Conservation (phyloP, 2,888 invertebrate species). For the Yponomeuta cagnagella region DNA sequence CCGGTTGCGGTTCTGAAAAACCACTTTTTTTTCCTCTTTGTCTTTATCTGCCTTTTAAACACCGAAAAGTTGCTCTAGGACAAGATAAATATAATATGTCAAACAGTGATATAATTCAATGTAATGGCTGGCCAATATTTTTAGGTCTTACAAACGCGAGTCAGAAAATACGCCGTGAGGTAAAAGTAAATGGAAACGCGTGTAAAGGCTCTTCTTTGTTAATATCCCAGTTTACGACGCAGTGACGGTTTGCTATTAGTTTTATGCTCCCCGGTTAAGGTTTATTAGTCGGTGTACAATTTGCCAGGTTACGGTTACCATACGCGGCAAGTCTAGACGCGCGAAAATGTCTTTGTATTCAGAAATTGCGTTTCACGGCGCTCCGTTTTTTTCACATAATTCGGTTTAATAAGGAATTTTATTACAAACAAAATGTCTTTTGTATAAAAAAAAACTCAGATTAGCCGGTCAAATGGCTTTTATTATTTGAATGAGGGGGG, state of each 20-base stretch:
- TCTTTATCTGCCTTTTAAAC: too few species aligned
- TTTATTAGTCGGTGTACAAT: slow-evolving; percentile 66
- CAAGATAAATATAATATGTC: too few species aligned
- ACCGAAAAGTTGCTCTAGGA: too few species aligned
- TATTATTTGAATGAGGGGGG: slow-evolving; percentile 47
- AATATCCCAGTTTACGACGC: slow-evolving; percentile 62
- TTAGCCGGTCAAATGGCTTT: slow-evolving; percentile 53
- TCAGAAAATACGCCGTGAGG: too few species aligned
- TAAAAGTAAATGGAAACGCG: slow-evolving; percentile 19
- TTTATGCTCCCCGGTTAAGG: slow-evolving; percentile 64
- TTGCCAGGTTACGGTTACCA: slow-evolving; percentile 59
- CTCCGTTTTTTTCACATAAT: slow-evolving; percentile 1
- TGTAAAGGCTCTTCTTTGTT: slow-evolving; percentile 40
- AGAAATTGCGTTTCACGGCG: slow-evolving; percentile 33
- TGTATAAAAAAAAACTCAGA: slow-evolving; percentile 48
- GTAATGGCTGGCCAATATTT: too few species aligned
- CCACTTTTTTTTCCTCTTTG: too few species aligned
- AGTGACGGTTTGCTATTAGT: slow-evolving; percentile 64
- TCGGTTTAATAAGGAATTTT: slow-evolving; percentile 2
- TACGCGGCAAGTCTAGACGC: slow-evolving; percentile 68
- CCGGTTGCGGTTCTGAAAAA: too few species aligned
- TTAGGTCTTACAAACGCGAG: too few species aligned
- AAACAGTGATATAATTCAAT: too few species aligned
- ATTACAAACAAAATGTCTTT: slow-evolving; percentile 24
- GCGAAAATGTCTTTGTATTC: slow-evolving; percentile 48